These are phyloP conservation scores for Thamnaconus septentrionalis DNA, from an alignment of 2,113 vertebrate species.

Conservation along the genomic window DNA sequence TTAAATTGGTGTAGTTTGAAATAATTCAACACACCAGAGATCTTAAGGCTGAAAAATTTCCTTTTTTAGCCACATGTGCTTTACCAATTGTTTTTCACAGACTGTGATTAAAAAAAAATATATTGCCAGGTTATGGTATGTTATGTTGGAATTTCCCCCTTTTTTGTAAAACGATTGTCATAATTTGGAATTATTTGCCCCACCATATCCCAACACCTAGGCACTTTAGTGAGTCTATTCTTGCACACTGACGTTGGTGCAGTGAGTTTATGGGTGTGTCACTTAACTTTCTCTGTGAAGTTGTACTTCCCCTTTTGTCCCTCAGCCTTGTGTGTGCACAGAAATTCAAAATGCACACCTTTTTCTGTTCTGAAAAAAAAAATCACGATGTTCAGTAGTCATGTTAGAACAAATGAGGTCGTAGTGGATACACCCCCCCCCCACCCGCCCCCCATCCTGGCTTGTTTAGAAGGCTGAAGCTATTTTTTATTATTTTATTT, in stretches of 20 bases:
- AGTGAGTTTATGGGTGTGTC: slow-evolving; percentile 43
- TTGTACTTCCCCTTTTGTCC: slow-evolving; percentile 58
- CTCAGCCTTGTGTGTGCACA: slow-evolving; percentile 22
- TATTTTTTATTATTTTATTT: not conserved
- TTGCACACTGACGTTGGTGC: not conserved
- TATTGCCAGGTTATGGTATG: too few species aligned
- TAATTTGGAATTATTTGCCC: not conserved
- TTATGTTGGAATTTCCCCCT: too few species aligned
- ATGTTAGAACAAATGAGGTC: too few species aligned
- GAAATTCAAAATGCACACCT: not conserved
- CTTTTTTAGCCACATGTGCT: too few species aligned
- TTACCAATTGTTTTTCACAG: too few species aligned
- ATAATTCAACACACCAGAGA: too few species aligned
- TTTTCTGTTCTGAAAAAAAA: not conserved
- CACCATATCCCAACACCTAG: too few species aligned
- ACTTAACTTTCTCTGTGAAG: slow-evolving; percentile 31
- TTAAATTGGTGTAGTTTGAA: not conserved
- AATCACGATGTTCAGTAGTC: too few species aligned
- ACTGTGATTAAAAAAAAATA: too few species aligned
- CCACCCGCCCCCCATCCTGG: not conserved
- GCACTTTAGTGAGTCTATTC: not conserved
- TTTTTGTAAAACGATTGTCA: not conserved
- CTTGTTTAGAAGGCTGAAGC: not conserved
- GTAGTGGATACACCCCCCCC: not conserved
- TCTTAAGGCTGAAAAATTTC: not conserved